These are phyloP conservation scores for Parnassius orleans DNA, from an alignment of 2,888 invertebrate genomes.

Conservation along the genomic window DNA sequence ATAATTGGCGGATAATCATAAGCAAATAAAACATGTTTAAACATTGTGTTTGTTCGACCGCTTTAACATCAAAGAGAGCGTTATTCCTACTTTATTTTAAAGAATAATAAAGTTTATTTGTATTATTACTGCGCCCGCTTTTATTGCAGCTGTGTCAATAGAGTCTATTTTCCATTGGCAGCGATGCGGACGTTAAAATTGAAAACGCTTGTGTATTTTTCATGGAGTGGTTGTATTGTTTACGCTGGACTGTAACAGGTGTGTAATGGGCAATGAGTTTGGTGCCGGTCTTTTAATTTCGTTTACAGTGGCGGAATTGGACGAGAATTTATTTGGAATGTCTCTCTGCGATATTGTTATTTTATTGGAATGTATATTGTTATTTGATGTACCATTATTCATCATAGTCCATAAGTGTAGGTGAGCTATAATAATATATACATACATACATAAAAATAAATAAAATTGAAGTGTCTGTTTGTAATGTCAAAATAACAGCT, in stretches of 20 bases:
- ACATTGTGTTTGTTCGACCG: constrained; percentile 13
- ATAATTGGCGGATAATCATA: constrained; percentile 18
- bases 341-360: background rate
- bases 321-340: background rate
- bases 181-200: constrained; percentile 13
- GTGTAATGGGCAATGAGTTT: constrained; percentile 15
- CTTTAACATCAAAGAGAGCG: constrained; percentile 20
- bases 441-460: too few relatives aligned
- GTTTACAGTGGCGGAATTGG: constrained; percentile 6
- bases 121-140: constrained; percentile 20
- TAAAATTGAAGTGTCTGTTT: too few relatives aligned
- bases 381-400: background rate
- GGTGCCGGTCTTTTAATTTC: constrained; percentile 11
- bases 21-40: constrained; percentile 13
- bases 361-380: background rate
- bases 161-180: constrained; percentile 7
- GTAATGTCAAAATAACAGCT: too few relatives aligned
- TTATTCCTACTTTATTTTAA: constrained; percentile 18
- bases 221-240: constrained; percentile 22
- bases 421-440: too few relatives aligned
- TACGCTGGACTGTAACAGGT: constrained; percentile 12
- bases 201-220: constrained; percentile 23
- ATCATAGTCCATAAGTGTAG: background rate
- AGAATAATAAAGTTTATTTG: constrained; percentile 24
- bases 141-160: constrained; percentile 31